phyloP scores from a whole-genome alignment of 2,888 invertebrate genomes.

The Drosophila lacicola region DNA sequence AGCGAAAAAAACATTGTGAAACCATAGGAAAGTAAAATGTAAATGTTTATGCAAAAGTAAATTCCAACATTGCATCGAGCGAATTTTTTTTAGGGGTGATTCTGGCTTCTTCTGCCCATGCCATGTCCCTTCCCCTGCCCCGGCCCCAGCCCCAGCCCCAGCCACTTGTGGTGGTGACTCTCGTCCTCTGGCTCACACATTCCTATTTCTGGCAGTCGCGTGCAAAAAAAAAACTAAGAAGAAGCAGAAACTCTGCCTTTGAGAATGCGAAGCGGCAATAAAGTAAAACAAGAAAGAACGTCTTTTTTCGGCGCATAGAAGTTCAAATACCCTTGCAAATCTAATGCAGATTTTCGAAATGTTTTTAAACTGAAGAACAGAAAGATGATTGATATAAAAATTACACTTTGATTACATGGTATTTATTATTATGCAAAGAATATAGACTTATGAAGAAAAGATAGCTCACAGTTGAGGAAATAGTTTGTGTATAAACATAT shows the following conservation, averaged over 20 bases:
- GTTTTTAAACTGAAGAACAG: too few species aligned
- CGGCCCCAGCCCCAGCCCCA: slow-evolving; percentile 4
- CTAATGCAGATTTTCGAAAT: not conserved
- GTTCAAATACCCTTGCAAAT: not conserved
- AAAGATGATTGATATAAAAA: too few species aligned
- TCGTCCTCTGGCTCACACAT: slow-evolving; percentile 35
- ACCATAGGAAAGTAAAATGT: slow-evolving; percentile 66
- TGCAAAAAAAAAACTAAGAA: slow-evolving; percentile 48
- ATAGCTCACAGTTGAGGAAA: too few species aligned
- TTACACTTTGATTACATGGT: too few species aligned
- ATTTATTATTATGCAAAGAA: too few species aligned
- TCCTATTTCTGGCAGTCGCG: slow-evolving; percentile 51
- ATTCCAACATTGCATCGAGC: slow-evolving; percentile 67
- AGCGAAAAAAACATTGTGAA: slow-evolving; percentile 53
- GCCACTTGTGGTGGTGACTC: slow-evolving; percentile 43
- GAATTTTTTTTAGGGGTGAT: slow-evolving; percentile 60
- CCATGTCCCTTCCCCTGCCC: slow-evolving; percentile 13
- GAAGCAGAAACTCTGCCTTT: slow-evolving; percentile 32
- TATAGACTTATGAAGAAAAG: too few species aligned
- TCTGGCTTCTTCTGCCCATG: slow-evolving; percentile 25
- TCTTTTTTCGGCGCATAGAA: not conserved
- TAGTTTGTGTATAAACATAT: too few species aligned
- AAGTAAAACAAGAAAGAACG: slow-evolving; percentile 35
- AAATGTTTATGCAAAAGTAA: slow-evolving; percentile 77
- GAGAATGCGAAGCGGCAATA: slow-evolving; percentile 51